Base-by-base conservation (phyloP, 2,888 invertebrate genomes). In the Exocentrus adspersus region DNA sequence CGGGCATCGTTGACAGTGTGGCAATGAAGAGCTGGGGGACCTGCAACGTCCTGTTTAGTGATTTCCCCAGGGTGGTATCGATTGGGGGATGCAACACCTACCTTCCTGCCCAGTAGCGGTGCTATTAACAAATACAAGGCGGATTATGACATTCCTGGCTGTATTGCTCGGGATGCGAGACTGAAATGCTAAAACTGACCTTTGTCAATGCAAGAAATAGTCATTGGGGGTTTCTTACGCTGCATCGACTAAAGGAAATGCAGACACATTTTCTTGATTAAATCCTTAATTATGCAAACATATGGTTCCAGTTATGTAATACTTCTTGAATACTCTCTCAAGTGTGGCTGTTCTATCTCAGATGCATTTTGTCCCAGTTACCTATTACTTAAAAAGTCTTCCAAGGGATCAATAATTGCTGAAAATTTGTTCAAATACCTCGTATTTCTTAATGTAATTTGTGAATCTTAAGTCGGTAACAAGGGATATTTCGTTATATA, bases 31-130 rank as follows among this genome's bases (percentile, higher is more conserved):
- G 66, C 70, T 66, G 48, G 65, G 68, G 60, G 66, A 62, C 54
- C 68, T 67, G 69, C 69, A 70, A 66, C 70, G 74, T 77, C 77
- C 80, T 79, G 80, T 80, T 81, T 80, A 79, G 80, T 81, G 81
- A 81, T 81, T 81, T 81, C 81, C 81, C 81, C 75, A 74, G 81
- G 77, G 81, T 77, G 77, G 77, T 78, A 81, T 81, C 79, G 80
- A 81, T 81, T 81, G 80, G 77, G 77, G 76, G 78, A 78, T 75
- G 79, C 78, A 79, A 78, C 78, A 78, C 78, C 78, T 74, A 75
- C 76, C 77, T 71, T 67, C 67, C 64, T 56, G 51, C 7, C 28
- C 69, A 69, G 66, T 53, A 67, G 60, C 64, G 69, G 56, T 30
- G 46, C 12, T 32, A 32, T 46, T 45, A 19, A n/a, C 24, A 17